A percentile compares a stretch with the other conserved stretches of the same genome.
Evolutionary conservation across 2,113 vertebrate species (phyloP).

Genomic region (Pteronura brasiliensis): DNA sequence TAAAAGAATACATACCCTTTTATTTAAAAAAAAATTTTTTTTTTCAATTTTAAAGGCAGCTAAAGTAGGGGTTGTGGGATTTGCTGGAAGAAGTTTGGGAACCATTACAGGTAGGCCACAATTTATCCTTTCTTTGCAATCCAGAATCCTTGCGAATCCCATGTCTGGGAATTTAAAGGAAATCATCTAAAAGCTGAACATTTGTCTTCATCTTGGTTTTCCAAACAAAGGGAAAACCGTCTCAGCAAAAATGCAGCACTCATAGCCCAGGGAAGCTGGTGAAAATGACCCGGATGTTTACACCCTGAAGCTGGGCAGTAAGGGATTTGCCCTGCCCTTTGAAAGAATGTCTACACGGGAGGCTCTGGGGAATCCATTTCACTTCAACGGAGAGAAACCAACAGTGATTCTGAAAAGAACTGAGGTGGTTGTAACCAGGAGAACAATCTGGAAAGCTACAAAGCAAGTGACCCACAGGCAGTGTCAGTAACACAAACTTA

Average conservation of each 20-base stretch:
- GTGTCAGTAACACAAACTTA: rapidly evolving
- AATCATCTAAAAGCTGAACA: not conserved
- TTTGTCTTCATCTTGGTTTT: not conserved
- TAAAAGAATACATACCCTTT: not conserved
- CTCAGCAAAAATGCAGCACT: not conserved
- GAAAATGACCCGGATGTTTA: not conserved
- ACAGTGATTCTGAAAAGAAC: not conserved
- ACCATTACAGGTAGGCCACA: not conserved
- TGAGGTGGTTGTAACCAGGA: not conserved
- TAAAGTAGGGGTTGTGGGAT: not conserved
- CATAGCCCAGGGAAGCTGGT: not conserved
- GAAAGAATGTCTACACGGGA: not conserved
- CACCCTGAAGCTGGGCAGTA: not conserved
- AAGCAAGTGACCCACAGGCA: not conserved
- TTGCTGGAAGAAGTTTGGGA: not conserved
- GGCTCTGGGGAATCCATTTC: not conserved
- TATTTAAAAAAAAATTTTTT: not conserved
- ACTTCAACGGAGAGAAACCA: not conserved
- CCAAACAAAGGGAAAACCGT: not conserved
- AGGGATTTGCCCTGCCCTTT: not conserved
- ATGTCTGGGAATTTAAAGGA: not conserved
- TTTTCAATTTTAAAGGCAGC: not conserved
- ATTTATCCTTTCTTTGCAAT: not conserved
- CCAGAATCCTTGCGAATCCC: not conserved
- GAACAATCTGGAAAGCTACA: not conserved